A percentile compares a stretch with the other conserved stretches of the same genome.
These are phyloP conservation scores for Actinemys pallida DNA, from an alignment of 2,113 vertebrate species.

Conservation along the genomic window DNA sequence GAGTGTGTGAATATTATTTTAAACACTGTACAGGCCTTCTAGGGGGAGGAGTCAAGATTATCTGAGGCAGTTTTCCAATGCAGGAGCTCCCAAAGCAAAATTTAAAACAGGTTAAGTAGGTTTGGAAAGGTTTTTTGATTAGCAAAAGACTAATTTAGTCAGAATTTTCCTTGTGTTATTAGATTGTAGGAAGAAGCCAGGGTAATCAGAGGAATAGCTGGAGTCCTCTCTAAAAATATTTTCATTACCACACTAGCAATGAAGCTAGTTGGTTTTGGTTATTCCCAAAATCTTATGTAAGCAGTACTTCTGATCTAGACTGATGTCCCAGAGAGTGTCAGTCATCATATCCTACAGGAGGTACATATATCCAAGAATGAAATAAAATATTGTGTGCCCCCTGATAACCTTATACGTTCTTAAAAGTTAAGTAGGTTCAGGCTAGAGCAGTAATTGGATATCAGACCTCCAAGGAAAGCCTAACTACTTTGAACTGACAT, in stretches of 20 bases:
- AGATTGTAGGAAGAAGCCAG: background rate
- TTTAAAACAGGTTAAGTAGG: background rate
- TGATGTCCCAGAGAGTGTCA: background rate
- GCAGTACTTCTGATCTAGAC: background rate
- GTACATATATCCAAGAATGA: background rate
- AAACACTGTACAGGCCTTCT: background rate
- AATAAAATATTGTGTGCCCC: background rate
- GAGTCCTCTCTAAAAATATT: background rate
- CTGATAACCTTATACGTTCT: background rate
- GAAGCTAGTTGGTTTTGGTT: background rate
- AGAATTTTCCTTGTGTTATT: background rate
- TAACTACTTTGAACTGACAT: background rate
- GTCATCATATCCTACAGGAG: background rate
- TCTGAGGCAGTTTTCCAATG: background rate
- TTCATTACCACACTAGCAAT: background rate
- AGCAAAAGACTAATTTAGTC: background rate
- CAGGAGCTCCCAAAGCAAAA: background rate
- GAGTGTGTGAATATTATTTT: conserved; percentile 2
- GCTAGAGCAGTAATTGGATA: background rate
- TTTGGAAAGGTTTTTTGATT: background rate
- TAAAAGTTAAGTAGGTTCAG: background rate
- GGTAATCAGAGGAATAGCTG: background rate
- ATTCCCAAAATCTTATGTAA: background rate
- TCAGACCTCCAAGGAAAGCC: background rate
- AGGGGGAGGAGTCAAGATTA: background rate